These are phyloP conservation scores for Drosophila saltans DNA, from an alignment of 1,140 invertebrate genomes.

Conservation along the genomic window DNA sequence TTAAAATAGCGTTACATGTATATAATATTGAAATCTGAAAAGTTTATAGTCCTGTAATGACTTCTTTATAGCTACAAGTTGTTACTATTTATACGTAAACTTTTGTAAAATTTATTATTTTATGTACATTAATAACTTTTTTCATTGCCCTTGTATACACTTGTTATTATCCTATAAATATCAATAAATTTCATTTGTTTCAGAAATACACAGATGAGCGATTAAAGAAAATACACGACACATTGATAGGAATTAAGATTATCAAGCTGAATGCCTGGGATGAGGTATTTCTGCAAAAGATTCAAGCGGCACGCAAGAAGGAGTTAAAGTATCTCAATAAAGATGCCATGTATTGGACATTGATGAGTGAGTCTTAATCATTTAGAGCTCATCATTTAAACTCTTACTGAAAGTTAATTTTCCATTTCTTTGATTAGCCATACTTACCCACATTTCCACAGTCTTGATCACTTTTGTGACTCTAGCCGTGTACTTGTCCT, in stretches of 20 bases:
- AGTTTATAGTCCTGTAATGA: too few relatives aligned
- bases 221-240: slow-evolving; percentile 90
- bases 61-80: too few relatives aligned
- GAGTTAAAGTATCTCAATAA: slow-evolving; percentile 90
- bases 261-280: slow-evolving; percentile 94
- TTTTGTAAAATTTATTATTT: too few relatives aligned
- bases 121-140: too few relatives aligned
- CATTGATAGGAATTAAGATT: slow-evolving; percentile 91
- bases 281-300: slow-evolving; percentile 87
- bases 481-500: slow-evolving; percentile 86
- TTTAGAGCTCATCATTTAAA: not conserved
- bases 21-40: too few relatives aligned
- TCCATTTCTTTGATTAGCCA: slow-evolving; percentile 40
- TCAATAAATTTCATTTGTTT: slow-evolving; percentile 8
- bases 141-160: not conserved
- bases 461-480: slow-evolving; percentile 89
- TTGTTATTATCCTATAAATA: too few relatives aligned
- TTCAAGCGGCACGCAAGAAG: slow-evolving; percentile 87
- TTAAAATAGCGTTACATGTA: too few relatives aligned
- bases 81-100: too few relatives aligned
- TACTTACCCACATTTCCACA: slow-evolving; percentile 88
- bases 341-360: slow-evolving; percentile 89
- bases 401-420: not conserved
- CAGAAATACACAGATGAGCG: slow-evolving; percentile 89
- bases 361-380: slow-evolving; percentile 86